phyloP scores from a whole-genome alignment of 2,797 vertebrate genomes.

The Poeciliopsis presidionis region DNA sequence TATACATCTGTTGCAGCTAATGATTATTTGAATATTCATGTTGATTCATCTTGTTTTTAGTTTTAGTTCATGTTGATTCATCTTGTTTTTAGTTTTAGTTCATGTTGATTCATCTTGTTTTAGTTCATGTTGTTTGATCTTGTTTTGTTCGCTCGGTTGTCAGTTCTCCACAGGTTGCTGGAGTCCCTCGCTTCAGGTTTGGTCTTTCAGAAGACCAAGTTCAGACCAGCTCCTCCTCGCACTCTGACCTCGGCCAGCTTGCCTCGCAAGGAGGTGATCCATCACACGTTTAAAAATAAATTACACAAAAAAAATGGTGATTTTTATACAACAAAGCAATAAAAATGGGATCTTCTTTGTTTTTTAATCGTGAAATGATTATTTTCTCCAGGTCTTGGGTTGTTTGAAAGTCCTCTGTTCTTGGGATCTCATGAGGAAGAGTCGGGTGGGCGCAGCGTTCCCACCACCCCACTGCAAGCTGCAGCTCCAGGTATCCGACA shows the following conservation, averaged over 20 bases:
- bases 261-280: slow-evolving; percentile 93
- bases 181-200: slow-evolving; percentile 91
- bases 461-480: slow-evolving; percentile 90
- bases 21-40: too few relatives aligned
- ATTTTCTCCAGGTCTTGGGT: slow-evolving; percentile 85
- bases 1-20: neutral
- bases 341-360: neutral
- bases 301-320: neutral
- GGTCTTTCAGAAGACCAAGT: slow-evolving; percentile 88
- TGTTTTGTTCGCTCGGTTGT: neutral
- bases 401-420: slow-evolving; percentile 93
- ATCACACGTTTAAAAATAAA: neutral
- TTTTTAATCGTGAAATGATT: neutral
- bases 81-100: slow-evolving; percentile 39
- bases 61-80: too few relatives aligned
- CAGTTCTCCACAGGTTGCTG: slow-evolving; percentile 94
- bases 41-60: too few relatives aligned
- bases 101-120: slow-evolving; percentile 34
- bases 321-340: neutral
- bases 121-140: slow-evolving; percentile 59
- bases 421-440: slow-evolving; percentile 91
- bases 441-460: slow-evolving; percentile 93
- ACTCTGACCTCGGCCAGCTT: slow-evolving; percentile 93
- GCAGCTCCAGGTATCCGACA: slow-evolving; percentile 85
- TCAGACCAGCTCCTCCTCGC: slow-evolving; percentile 87